A percentile compares a stretch with the other conserved stretches of the same genome.
Conservation (phyloP, 2,888 invertebrate species). For the Amiota communis region DNA sequence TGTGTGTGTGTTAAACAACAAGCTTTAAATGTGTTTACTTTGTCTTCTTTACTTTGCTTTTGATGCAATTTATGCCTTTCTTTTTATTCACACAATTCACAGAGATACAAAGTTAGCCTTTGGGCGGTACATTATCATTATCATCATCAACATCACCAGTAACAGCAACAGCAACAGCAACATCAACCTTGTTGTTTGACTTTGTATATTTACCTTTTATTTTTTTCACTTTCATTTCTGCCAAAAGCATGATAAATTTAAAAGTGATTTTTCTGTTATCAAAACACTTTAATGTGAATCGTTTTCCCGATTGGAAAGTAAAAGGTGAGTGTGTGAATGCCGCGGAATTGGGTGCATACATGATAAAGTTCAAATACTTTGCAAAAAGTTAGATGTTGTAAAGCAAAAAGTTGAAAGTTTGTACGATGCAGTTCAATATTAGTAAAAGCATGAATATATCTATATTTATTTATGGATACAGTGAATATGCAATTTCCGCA, state of each 20-base stretch:
- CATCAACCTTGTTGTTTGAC: background rate
- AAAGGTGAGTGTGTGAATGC: too few relatives aligned
- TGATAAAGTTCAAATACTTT: too few relatives aligned
- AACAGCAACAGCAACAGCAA: background rate
- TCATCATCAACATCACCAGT: background rate
- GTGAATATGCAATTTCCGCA: too few relatives aligned
- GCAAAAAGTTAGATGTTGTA: too few relatives aligned
- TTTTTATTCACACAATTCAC: slow-evolving; percentile 36
- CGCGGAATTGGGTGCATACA: too few relatives aligned
- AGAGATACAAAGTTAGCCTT: slow-evolving; percentile 9
- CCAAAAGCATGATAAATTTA: background rate
- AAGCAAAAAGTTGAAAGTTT: too few relatives aligned
- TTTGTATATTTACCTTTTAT: too few relatives aligned
- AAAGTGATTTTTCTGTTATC: slow-evolving; percentile 1
- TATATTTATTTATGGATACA: too few relatives aligned
- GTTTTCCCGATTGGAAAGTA: too few relatives aligned
- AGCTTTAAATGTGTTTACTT: slow-evolving; percentile 65
- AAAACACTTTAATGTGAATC: background rate
- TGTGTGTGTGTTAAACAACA: slow-evolving; percentile 52
- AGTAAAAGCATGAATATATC: too few relatives aligned
- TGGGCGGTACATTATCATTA: slow-evolving; percentile 12
- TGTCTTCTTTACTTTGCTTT: slow-evolving; percentile 49
- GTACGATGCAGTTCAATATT: too few relatives aligned
- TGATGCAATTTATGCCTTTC: slow-evolving; percentile 61
- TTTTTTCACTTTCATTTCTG: too few relatives aligned